phyloP scores from a whole-genome alignment of 2,888 invertebrate genomes.

The Eupsilia transversa region DNA sequence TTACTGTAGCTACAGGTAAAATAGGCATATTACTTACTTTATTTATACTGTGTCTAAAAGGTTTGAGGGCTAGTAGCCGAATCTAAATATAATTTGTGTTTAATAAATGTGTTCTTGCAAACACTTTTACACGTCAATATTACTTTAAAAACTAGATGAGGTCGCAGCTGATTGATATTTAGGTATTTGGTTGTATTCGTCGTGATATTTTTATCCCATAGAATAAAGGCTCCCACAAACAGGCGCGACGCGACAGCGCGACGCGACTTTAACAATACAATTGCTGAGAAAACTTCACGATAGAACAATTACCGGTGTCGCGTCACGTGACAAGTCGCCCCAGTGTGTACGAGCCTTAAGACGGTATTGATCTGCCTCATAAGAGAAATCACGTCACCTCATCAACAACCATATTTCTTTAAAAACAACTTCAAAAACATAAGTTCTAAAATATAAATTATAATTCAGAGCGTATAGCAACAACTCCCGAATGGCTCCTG shows the following conservation, averaged over 20 bases:
- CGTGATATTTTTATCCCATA: not conserved
- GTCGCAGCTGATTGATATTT: not conserved
- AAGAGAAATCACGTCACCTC: not conserved
- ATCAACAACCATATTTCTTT: not conserved
- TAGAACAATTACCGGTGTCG: too few species aligned
- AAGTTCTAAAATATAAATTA: conserved; percentile 20
- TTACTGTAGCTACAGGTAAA: not conserved
- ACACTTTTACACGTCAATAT: not conserved
- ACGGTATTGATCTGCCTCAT: not conserved
- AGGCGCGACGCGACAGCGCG: too few species aligned
- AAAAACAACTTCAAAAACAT: conserved; percentile 7
- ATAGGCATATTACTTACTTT: not conserved
- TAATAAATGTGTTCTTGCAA: too few species aligned
- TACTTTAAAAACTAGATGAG: not conserved
- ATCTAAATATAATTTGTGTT: not conserved
- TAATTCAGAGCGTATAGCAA: conserved; percentile 35
- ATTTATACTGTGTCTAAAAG: not conserved
- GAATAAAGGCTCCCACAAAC: too few species aligned
- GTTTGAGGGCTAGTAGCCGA: not conserved
- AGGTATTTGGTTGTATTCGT: not conserved
- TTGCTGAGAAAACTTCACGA: too few species aligned
- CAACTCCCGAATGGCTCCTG: conserved; percentile 29
- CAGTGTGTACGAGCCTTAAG: too few species aligned
- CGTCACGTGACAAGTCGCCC: too few species aligned
- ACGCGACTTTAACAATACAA: too few species aligned